Base-by-base conservation (phyloP, 2,113 vertebrate species). In the Lycocorax pyrrhopterus region DNA sequence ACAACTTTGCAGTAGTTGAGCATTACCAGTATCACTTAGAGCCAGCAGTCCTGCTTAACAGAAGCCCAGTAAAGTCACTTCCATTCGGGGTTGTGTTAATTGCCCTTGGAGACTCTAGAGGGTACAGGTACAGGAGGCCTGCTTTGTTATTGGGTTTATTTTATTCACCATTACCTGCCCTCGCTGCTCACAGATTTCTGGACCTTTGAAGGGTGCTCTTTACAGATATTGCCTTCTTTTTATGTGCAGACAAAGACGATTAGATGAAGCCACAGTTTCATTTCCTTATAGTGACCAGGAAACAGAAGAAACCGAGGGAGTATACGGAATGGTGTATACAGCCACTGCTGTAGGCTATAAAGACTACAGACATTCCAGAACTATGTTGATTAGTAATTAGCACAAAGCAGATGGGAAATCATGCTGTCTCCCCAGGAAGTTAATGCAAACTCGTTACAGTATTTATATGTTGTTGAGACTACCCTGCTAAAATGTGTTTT, bases 361-460 rank as follows among this genome's bases (percentile, higher is more conserved):
- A 94, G 95, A 95, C 89, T 83, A 74, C 92, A 95, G 79, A 85
- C 83, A 68, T 96, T 97, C 80, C 94, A 91, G 95, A 96, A 74
- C 71, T 93, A 52, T 95, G 92, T 95, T 96, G 90, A 93, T 96
- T 97, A 95, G 90, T 96, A 97, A 97, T 97, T 98, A 98, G 85
- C 90, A 91, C 78, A 80, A 97, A 97, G 85, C 97, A 98, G 96
- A 97, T 97, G 97, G 96, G 96, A 91, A 97, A 96, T 98, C 97
- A 94, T 92, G 93, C 90, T 97, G 91, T 97, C 96, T 97, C 94
- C 89, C 90, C 89, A 96, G 96, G 96, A 97, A 88, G 90, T 89
- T 97, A 97, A 94, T 92, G 91, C 92, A 98, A 97, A 97, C 92
- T 93, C 92, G 76, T 93, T 97, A 88, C 87, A 82, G 79, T 91